Evolutionary conservation across 92 coral and sea anemone species (phyloP).

Genomic region (Meandrina meandrites): DNA sequence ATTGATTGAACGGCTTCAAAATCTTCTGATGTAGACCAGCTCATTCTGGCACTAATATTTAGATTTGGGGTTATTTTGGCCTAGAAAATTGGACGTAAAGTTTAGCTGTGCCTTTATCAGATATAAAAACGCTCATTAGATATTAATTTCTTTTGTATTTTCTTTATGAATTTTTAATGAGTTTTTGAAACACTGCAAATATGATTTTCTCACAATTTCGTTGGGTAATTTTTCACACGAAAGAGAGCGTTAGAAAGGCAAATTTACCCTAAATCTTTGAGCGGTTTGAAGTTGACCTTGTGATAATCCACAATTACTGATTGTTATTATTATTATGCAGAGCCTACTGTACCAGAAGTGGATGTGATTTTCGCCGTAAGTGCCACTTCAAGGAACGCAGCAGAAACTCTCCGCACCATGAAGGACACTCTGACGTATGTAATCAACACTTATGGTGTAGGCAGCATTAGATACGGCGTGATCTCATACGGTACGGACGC

Average conservation of each 20-base stretch:
- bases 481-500: slow-evolving; percentile 71
- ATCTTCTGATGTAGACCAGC: too few species aligned
- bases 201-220: background rate
- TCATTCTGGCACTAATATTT: too few species aligned
- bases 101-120: too few species aligned
- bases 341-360: slow-evolving; percentile 57
- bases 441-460: slow-evolving; percentile 67
- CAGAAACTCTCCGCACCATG: slow-evolving; percentile 60
- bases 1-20: too few species aligned
- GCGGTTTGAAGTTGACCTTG: background rate
- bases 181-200: too few species aligned
- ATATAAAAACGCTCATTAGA: too few species aligned
- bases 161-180: too few species aligned
- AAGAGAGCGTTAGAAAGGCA: background rate
- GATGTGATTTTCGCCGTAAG: slow-evolving; percentile 85
- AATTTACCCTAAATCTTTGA: background rate
- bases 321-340: background rate
- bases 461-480: slow-evolving; percentile 64
- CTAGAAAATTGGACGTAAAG: too few species aligned
- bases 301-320: background rate
- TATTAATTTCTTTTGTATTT: too few species aligned
- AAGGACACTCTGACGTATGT: slow-evolving; percentile 70
- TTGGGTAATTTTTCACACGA: background rate
- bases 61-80: too few species aligned
- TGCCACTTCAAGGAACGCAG: slow-evolving; percentile 50